Base-by-base conservation (phyloP, 2,888 invertebrate genomes). In the Calephelis perditalis region DNA sequence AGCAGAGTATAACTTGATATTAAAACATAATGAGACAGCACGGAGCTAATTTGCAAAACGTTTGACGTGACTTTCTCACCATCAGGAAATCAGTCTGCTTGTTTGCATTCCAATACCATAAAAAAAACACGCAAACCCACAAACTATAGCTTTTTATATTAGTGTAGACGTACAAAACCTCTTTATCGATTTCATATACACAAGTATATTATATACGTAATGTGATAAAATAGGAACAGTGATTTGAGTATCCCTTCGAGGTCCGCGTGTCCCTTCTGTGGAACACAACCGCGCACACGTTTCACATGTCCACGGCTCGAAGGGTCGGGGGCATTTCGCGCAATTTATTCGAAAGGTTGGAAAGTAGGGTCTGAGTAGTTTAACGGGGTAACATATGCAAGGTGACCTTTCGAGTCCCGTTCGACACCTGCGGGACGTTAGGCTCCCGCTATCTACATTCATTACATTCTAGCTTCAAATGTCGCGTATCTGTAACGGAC, bases 341-440 rank as follows among this genome's bases (percentile, higher is more conserved):
- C 61, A 54, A 62, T 65, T 63, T 63, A 62, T 60, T 59, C 47
- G 49, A 52, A 56, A 26, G 11, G 52, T 60, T 47, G 56, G 56
- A 45, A 56, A 40, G 57, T 15, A 60, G 62, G 63, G 64, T 62
- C 60, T 59, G 54, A 62, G 61, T 62, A 68, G 67, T 66, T 61
- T 65, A 65, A 63, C 68, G 62, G 67, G 69, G 68, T 66, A 67
- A 64, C 69, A 65, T 63, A 66, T 68, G 69, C 69, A 62, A 69
- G 68, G 70, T 79, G 86, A 86, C 86, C 86, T 86, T 85, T 85
- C 69, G 67, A 70, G 77, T 79, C 80, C 84, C 85, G 86, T 80
- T 83, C 78, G 67, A 72, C 82, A 80, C 79, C 81, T 79, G 78
- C 78, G 72, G 72, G 69, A 73, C 84, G 82, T 79, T 81, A 73